These are phyloP conservation scores for Pristiophorus japonicus DNA, from an alignment of 2,113 vertebrate species.

Conservation along the genomic window DNA sequence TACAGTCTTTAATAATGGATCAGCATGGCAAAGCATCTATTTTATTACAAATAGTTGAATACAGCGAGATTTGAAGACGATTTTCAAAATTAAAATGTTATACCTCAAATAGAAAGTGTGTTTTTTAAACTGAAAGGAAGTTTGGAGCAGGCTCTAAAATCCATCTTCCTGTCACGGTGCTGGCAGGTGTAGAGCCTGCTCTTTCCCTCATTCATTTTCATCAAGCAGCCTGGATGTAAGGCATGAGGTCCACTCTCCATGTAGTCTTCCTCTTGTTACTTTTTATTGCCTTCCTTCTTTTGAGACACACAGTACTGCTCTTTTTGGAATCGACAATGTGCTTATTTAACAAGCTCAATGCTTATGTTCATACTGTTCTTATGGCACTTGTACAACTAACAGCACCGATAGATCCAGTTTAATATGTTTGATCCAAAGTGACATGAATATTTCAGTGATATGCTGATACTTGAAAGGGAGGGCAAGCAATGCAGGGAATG, in stretches of 20 bases:
- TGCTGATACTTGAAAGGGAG: conserved; percentile 58
- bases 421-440: conserved; percentile 61
- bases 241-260: not conserved
- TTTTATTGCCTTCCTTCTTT: not conserved
- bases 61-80: not conserved
- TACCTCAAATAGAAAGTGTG: not conserved
- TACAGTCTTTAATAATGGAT: not conserved
- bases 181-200: not conserved
- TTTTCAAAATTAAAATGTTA: not conserved
- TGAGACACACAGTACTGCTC: not conserved
- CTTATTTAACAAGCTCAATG: conserved; percentile 56
- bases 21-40: not conserved
- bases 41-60: not conserved
- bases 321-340: conserved; percentile 41
- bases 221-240: not conserved
- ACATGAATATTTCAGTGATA: conserved; percentile 65
- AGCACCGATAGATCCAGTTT: conserved; percentile 55
- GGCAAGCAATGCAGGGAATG: conserved; percentile 60
- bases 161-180: not conserved
- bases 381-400: conserved; percentile 52
- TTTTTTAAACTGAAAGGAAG: too few relatives aligned
- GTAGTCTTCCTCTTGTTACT: not conserved
- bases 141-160: not conserved
- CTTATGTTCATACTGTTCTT: conserved; percentile 53
- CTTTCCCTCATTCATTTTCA: not conserved